Base-by-base conservation (phyloP, 2,797 vertebrate species). In the Helicolenus hilgendorfi region DNA sequence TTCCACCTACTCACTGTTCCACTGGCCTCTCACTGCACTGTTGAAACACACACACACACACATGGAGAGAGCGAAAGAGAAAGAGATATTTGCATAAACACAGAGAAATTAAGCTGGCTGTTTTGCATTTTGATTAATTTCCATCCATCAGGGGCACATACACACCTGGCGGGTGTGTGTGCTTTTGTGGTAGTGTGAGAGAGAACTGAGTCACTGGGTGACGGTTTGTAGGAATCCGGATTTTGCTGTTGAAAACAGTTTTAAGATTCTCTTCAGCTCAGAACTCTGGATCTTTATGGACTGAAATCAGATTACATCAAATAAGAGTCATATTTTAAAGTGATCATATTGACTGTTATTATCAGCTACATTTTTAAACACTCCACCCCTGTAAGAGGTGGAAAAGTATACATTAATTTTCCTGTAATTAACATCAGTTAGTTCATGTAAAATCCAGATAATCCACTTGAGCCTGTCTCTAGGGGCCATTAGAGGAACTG, bases 81-180 rank as follows among this genome's bases (percentile, higher is more conserved):
- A 45, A 63, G 20, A 4, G 9, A 59, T 5, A 96, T 96, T 97
- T 97, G 92, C 95, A 97, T 97, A 96, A 94, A 96, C 92, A 95
- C 91, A 82, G 93, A 82, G 88, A 95, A 93, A 94, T 96, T 96
- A 94, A 95, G 91, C 65, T 81, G 35, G 81, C 87, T 94, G 93
- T 91, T 97, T 97, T 94, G 94, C 95, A 96, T 97, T 96, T 96
- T 95, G 85, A 96, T 97, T 93, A 91, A 93, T 94, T 94, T 94
- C 15, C 69, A 80, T 84, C 69, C 77, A 85, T 87, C 79, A 49
- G 77, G 81, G 86, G 62, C 27, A 1, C 64, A 68, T 56, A 60
- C 83, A 88, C 79, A 90, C 87, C 86, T 91, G 83, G 78, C 7
- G n/a, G 76, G 22, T 29, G 71, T 81, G 69, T 49, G 64, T 49